These are phyloP conservation scores for Ptilonorhynchus violaceus DNA, from an alignment of 2,113 vertebrate species.

Conservation along the genomic window DNA sequence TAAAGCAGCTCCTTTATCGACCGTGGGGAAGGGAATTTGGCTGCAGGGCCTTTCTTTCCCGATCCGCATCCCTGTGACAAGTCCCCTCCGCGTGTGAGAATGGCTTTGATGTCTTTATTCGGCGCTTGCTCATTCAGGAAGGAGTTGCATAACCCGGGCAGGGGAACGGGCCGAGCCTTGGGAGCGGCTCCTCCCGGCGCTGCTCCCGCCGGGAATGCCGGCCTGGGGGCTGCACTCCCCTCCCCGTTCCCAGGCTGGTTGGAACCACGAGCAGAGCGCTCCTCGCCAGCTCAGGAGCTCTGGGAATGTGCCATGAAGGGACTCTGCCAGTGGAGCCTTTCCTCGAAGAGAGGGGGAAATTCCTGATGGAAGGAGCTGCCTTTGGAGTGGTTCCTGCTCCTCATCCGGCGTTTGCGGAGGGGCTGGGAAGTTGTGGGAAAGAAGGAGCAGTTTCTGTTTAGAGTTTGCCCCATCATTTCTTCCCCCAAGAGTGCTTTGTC, in stretches of 20 bases:
- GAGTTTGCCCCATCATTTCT: background rate
- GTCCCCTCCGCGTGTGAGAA: conserved; percentile 22
- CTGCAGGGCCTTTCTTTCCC: background rate
- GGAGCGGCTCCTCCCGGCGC: background rate
- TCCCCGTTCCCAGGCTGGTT: fast-evolving
- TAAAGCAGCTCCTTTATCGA: background rate
- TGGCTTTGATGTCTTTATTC: conserved; percentile 5
- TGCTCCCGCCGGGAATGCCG: fast-evolving
- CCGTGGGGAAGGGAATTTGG: background rate
- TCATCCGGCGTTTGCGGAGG: background rate
- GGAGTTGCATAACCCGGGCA: background rate
- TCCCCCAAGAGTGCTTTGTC: background rate
- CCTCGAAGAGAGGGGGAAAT: background rate
- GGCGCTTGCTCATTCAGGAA: background rate
- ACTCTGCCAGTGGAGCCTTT: background rate
- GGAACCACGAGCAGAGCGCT: fast-evolving
- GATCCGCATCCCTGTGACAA: background rate
- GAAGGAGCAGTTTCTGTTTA: background rate
- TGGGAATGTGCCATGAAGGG: background rate
- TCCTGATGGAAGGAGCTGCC: background rate
- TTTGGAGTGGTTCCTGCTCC: background rate
- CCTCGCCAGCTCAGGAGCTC: background rate
- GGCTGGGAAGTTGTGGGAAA: background rate
- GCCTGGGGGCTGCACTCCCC: fast-evolving
- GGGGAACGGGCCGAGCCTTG: fast-evolving